Evolutionary conservation across 2,113 vertebrate genomes (phyloP), one percentile per base, ranked within the genome.

Genomic region (Neogobius melanostomus): DNA sequence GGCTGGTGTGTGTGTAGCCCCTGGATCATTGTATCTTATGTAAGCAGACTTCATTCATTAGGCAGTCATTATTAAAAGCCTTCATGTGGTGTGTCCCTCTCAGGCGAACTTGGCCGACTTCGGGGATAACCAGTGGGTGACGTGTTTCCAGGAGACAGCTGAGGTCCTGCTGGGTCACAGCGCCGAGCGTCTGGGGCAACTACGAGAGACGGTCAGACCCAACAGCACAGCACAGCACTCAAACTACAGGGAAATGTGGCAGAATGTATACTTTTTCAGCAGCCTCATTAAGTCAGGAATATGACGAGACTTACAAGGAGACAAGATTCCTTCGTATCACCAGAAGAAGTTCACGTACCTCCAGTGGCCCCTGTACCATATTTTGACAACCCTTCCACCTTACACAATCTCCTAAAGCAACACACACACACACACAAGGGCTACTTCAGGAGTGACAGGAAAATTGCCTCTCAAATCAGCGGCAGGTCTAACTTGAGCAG

Each of bases 61-160:
- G 16, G 46, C 60, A 60, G 50, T 64, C 46, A 71, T 64, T 68
- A 77, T 57, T 71, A 67, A 79, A 69, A 66, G 44, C 62, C 65
- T 61, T 82, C 69, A 53, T 69, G 54, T 71, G 60, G 47, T 79
- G 36, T 78, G 68, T 76, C 36, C 71, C 63, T 88, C 85, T 71
- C 86, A 98, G 96, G 93, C 90, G 68, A 98, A 97, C 87, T 92
- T 97, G 72, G 95, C 95, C 14, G 97, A 98, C 86, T 95, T 91
- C 52, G 88, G 93, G 8, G 95, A 97, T 51, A 97, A 97, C 84
- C 95, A 96, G 88, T 98, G 96, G 97, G 91, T 96, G 81, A 98
- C 96, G 1, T 97, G 96, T 83, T 98, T 98, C 92, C 96, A 97
- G 87, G 95, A 97, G 48, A 85, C 94, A 48, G 95, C 95, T 4